Base-by-base conservation (phyloP, 2,888 invertebrate genomes). In the Lasioglossum vierecki region DNA sequence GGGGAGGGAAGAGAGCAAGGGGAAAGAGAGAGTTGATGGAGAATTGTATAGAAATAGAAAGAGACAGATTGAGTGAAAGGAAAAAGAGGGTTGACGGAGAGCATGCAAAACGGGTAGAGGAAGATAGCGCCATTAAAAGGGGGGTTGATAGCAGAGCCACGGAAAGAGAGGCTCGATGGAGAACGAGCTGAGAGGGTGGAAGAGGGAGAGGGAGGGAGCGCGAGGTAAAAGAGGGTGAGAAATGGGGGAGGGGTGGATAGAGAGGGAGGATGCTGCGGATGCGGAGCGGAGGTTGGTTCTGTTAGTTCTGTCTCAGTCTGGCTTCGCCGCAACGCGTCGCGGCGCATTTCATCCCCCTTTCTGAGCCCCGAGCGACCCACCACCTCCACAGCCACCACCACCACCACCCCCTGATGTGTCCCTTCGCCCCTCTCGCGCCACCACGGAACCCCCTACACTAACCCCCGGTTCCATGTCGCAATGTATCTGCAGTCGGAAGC, bases 401-500 rank as follows among this genome's bases (percentile, higher is more conserved):
- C 53, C 46, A 49, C 53, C 53, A 53, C 53, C 53, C 22, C 9
- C 53, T 22, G 49, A 18, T 49, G 22, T 53, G 71, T 68, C 83
- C 79, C 82, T 76, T 85, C 82, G 74, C 85, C 86, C 82, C 86
- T 87, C 87, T 57, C 79, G 66, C 84, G 82, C 80, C 57, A 13
- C 87, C 88, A 83, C 88, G 87, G 84, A 88, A 86, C 88, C 88
- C 84, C 89, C 90, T 90, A 88, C 88, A 85, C 89, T 83, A 89
- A 90, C 90, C 90, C 86, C 87, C 82, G 88, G 86, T 86, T 89
- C 91, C 89, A 93, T 94, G 94, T 94, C 94, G 94, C 94, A 94
- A 94, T 94, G 94, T 92, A 94, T 94, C 94, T 89, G 94, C 94
- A 94, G 94, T 93, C 91, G 90, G 90, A 92, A 92, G 87, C 86